Conservation (phyloP, 2,113 vertebrate genomes). For the Puffinus mauretanicus region DNA sequence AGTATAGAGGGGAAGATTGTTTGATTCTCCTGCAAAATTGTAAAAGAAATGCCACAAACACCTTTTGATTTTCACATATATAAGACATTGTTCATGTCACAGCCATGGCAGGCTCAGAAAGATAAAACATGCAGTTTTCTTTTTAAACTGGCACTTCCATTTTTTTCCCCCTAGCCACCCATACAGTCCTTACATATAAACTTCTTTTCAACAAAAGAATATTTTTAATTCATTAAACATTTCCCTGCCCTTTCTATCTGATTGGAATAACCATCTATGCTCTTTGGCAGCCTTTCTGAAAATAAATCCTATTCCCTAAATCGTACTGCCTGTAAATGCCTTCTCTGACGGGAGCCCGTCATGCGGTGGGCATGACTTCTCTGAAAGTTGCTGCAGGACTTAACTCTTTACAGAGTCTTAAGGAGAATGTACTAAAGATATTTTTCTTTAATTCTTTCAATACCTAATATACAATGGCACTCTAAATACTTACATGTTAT, state of each 20-base stretch:
- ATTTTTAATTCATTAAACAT: background rate
- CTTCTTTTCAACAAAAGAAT: background rate
- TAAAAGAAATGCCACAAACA: background rate
- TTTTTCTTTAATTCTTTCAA: background rate
- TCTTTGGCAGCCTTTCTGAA: background rate
- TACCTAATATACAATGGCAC: too few relatives aligned
- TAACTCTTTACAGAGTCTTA: background rate
- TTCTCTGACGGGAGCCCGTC: background rate
- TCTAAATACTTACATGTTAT: background rate
- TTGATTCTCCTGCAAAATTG: background rate
- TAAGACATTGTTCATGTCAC: background rate
- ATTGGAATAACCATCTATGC: background rate
- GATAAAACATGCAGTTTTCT: background rate
- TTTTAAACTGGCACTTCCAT: background rate
- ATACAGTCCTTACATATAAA: background rate
- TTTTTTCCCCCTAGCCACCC: background rate
- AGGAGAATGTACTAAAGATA: background rate
- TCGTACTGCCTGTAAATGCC: background rate
- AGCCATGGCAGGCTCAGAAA: background rate
- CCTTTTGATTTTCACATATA: background rate
- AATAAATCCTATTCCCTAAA: background rate
- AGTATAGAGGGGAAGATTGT: background rate
- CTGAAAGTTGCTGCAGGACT: background rate
- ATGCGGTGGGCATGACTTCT: accelerated
- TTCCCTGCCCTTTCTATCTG: background rate